Evolutionary conservation across 2,888 invertebrate species (phyloP).

Genomic region (Notodromas monacha): DNA sequence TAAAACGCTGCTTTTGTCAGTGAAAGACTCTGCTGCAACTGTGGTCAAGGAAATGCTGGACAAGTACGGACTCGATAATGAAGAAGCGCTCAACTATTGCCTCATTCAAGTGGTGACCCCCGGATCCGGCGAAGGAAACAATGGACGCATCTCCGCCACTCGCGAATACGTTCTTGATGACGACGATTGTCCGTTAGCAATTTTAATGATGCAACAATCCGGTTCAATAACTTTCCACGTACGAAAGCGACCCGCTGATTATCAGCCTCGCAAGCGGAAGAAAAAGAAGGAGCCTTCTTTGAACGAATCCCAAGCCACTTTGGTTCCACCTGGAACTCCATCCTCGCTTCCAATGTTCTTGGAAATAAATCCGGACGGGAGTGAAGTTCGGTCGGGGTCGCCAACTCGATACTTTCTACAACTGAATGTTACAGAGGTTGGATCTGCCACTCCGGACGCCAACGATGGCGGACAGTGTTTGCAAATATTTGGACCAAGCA

Average conservation of each 20-base stretch:
- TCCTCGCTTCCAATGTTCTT: too few relatives aligned
- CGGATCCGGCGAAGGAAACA: too few relatives aligned
- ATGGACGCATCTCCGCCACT: constrained; percentile 16
- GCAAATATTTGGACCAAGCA: constrained; percentile 43
- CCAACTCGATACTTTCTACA: constrained; percentile 15
- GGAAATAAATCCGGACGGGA: constrained; percentile 10
- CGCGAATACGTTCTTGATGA: constrained; percentile 78
- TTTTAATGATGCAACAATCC: constrained; percentile 38
- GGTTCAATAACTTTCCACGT: constrained; percentile 95
- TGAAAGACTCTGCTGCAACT: constrained; percentile 60
- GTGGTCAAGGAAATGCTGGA: constrained; percentile 85
- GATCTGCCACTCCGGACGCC: constrained; percentile 28
- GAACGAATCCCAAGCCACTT: too few relatives aligned
- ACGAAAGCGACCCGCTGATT: constrained; percentile 59
- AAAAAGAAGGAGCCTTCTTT: constrained; percentile 25
- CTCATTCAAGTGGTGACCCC: constrained; percentile 94
- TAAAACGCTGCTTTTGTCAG: constrained; percentile 74
- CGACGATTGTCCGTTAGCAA: constrained; percentile 82
- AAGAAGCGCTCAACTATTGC: constrained; percentile 66
- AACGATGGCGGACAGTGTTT: constrained; percentile 14
- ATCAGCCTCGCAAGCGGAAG: constrained; percentile 56
- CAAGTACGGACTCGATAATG: constrained; percentile 72
- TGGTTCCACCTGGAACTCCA: too few relatives aligned
- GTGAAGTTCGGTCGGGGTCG: background rate
- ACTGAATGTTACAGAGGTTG: constrained; percentile 31